phyloP scores from a whole-genome alignment of 2,113 vertebrate genomes.

The Misgurnus mizolepis region DNA sequence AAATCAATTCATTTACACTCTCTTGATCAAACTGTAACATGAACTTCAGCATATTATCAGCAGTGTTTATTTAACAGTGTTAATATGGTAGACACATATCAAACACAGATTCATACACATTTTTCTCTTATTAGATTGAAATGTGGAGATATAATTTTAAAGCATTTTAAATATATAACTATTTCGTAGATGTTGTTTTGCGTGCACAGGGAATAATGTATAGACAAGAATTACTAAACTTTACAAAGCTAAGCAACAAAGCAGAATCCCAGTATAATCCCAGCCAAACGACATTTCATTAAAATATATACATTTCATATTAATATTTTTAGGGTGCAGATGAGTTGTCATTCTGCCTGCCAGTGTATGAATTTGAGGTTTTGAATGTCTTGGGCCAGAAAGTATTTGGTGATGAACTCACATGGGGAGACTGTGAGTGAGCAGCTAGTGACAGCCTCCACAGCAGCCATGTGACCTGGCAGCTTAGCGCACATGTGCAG shows the following conservation, averaged over 20 bases:
- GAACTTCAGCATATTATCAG: background rate
- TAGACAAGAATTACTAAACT: no score
- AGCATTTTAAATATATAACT: background rate
- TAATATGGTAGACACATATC: no score
- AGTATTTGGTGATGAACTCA: background rate
- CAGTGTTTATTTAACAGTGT: background rate
- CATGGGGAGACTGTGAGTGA: background rate
- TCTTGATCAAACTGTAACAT: conserved; percentile 9
- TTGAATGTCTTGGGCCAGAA: conserved; percentile 42
- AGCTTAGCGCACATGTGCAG: conserved; percentile 26
- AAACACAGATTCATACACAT: no score
- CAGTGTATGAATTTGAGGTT: conserved; percentile 48
- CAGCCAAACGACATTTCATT: background rate
- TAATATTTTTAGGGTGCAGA: no score
- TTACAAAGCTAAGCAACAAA: no score
- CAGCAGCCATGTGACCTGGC: conserved; percentile 44
- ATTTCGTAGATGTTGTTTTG: no score
- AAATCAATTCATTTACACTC: conserved; percentile 6
- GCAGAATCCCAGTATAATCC: no score
- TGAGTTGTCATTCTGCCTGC: conserved; percentile 2
- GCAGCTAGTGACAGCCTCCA: conserved; percentile 3
- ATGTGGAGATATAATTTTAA: background rate
- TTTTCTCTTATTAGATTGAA: background rate
- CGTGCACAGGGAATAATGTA: no score
- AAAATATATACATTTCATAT: no score